Conservation (phyloP, 2,888 invertebrate genomes). For the Limulus polyphemus region DNA sequence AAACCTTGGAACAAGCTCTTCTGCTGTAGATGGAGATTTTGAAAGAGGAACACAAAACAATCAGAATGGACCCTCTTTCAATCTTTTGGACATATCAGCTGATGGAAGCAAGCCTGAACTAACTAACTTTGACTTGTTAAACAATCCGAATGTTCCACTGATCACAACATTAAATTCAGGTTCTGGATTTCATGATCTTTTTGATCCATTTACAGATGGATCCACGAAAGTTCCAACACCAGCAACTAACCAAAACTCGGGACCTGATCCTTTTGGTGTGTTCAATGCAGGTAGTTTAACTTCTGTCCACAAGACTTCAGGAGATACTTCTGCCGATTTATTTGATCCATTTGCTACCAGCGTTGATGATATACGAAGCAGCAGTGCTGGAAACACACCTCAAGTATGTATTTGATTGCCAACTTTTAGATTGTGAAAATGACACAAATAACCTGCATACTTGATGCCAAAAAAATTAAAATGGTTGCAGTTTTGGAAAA, state of each 20-base stretch:
- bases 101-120: slow-evolving; percentile 5
- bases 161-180: background rate
- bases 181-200: slow-evolving; percentile 7
- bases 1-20: slow-evolving; percentile 13
- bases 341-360: slow-evolving; percentile 15
- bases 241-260: slow-evolving; percentile 5
- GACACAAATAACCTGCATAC: too few species aligned
- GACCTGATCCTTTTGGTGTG: background rate
- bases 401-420: too few species aligned
- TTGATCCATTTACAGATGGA: slow-evolving; percentile 13
- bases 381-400: too few species aligned
- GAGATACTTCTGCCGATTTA: slow-evolving; percentile 8
- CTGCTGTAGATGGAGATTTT: background rate
- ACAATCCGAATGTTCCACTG: slow-evolving; percentile 12
- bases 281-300: background rate
- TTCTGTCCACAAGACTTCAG: slow-evolving; percentile 2
- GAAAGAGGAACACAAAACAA: background rate
- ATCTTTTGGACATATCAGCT: slow-evolving; percentile 15
- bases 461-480: too few species aligned
- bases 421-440: too few species aligned
- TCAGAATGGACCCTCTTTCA: slow-evolving; percentile 3
- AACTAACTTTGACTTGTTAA: slow-evolving; percentile 18
- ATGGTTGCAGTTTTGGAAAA: too few species aligned
- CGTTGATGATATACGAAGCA: too few species aligned
- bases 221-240: background rate